Evolutionary conservation across 2,113 vertebrate genomes (phyloP).

Genomic region (Petrocephalus zakoni): DNA sequence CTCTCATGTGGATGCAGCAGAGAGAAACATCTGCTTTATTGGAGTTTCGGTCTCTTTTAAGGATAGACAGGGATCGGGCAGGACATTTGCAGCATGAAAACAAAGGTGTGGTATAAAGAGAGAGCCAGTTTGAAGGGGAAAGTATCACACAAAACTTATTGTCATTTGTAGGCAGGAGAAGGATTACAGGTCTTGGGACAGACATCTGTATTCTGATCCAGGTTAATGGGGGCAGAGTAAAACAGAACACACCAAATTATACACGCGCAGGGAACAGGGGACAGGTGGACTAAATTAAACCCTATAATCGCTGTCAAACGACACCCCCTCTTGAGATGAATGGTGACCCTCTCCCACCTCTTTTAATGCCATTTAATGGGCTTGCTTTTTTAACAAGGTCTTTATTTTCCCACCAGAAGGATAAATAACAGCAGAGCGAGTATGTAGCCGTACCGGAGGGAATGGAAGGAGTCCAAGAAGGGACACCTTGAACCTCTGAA

Average conservation of each 20-base stretch:
- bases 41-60: background rate
- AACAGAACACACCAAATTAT: constrained; percentile 3
- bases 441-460: too few relatives aligned
- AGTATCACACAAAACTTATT: background rate
- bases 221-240: background rate
- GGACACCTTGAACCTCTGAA: constrained; percentile 6
- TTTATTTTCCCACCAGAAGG: background rate
- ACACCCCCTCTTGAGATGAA: background rate
- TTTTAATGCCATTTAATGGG: background rate
- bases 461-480: background rate
- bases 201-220: background rate
- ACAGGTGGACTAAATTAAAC: background rate
- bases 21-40: background rate
- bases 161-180: background rate
- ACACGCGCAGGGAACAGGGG: background rate
- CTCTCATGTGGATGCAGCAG: background rate
- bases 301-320: background rate
- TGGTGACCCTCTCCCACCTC: background rate
- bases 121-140: background rate
- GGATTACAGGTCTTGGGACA: background rate
- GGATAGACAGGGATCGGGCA: background rate
- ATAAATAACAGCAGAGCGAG: constrained; percentile 4
- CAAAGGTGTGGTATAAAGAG: too few relatives aligned
- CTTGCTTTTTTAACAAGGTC: background rate
- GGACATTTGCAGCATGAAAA: background rate